These are phyloP conservation scores for Zaprionus kolodkinae DNA, from an alignment of 1,140 invertebrate species.

Conservation along the genomic window DNA sequence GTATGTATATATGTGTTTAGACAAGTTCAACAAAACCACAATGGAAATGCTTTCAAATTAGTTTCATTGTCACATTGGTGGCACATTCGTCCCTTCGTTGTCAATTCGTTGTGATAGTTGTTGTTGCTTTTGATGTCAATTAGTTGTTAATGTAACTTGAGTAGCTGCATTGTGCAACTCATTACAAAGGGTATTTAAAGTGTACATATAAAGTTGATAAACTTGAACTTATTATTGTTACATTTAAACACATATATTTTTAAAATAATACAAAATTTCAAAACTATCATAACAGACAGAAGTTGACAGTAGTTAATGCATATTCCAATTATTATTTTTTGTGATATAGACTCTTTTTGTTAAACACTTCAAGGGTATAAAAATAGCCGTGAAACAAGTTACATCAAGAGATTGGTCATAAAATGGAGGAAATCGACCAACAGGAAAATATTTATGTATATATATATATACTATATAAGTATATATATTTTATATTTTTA, in stretches of 20 bases:
- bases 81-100: background rate
- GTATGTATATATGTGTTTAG: constrained; percentile 1
- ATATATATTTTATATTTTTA: constrained; percentile 1
- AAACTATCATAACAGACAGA: background rate
- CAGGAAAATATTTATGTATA: constrained; percentile 1
- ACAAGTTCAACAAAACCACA: constrained; percentile 13
- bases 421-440: constrained; percentile 3
- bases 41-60: constrained; percentile 8
- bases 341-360: background rate
- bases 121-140: constrained; percentile 23
- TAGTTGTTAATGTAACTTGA: constrained; percentile 31
- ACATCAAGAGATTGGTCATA: background rate
- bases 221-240: constrained; percentile 26
- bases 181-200: constrained; percentile 20
- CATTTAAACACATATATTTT: constrained; percentile 20
- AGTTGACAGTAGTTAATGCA: background rate
- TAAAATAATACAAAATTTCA: constrained; percentile 8
- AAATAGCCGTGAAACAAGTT: constrained; percentile 6
- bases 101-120: constrained; percentile 10
- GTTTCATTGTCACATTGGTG: constrained; percentile 19
- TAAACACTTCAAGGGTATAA: background rate
- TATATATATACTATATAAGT: background rate
- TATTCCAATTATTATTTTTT: background rate
- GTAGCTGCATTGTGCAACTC: constrained; percentile 20
- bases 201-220: background rate